Percentiles rank a stretch among this genome's conserved stretches.
Conservation (phyloP, 1,140 invertebrate species). For the Dendrolimus punctatus region DNA sequence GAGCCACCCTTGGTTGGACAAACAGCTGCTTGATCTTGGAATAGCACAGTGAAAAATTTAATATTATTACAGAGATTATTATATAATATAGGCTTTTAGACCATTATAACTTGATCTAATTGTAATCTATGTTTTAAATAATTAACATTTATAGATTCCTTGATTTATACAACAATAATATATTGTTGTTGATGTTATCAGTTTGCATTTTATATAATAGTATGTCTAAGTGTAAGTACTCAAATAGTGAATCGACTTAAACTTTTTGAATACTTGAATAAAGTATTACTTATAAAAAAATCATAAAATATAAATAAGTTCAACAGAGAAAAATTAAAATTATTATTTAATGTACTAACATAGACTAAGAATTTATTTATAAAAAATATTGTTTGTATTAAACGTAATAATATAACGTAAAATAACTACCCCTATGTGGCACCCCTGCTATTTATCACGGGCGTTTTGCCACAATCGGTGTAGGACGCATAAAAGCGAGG, state of each 20-base stretch:
- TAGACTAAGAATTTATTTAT: too few relatives aligned
- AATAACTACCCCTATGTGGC: constrained; percentile 14
- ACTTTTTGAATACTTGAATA: too few relatives aligned
- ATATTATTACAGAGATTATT: constrained; percentile 2
- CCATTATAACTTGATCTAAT: too few relatives aligned
- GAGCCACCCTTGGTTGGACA: constrained; percentile 26
- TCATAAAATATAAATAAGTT: too few relatives aligned
- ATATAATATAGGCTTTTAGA: not conserved
- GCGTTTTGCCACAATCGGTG: constrained; percentile 68
- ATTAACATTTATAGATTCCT: too few relatives aligned
- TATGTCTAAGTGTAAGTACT: not conserved
- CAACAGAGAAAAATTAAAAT: too few relatives aligned
- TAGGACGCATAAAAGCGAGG: constrained; percentile 63
- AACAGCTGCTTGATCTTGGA: constrained; percentile 40
- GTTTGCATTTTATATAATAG: not conserved
- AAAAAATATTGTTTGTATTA: not conserved
- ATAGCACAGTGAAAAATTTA: constrained; percentile 4
- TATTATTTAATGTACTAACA: too few relatives aligned
- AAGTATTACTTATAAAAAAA: too few relatives aligned
- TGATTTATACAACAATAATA: too few relatives aligned
- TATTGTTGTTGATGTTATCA: too few relatives aligned
- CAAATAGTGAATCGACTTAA: too few relatives aligned
- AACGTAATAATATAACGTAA: not conserved
- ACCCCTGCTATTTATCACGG: constrained; percentile 66
- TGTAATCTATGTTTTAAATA: too few relatives aligned